Percentiles rank a stretch among this genome's conserved stretches.
These are phyloP conservation scores for Nasonia oneida DNA, from an alignment of 2,888 invertebrate species.

Conservation along the genomic window DNA sequence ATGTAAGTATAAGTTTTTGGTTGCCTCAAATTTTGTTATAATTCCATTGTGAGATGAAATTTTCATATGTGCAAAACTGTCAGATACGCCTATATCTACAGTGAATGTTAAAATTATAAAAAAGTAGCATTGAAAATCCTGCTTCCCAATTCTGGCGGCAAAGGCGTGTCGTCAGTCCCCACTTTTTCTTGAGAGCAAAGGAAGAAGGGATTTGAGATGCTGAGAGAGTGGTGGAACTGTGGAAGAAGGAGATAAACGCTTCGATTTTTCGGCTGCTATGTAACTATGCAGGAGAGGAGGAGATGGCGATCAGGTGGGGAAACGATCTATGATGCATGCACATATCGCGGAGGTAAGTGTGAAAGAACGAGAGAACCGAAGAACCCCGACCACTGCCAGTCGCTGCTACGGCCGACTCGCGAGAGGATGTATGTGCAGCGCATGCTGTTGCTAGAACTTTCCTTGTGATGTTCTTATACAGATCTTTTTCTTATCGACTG, in stretches of 20 bases:
- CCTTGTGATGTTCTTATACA: background rate
- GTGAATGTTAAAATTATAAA: background rate
- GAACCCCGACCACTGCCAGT: slow-evolving; percentile 10
- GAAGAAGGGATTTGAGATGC: background rate
- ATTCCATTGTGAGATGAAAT: too few relatives aligned
- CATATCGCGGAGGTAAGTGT: background rate
- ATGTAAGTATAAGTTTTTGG: too few relatives aligned
- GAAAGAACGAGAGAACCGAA: slow-evolving; percentile 28
- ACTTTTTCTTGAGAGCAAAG: background rate
- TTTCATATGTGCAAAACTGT: too few relatives aligned
- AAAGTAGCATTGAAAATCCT: background rate
- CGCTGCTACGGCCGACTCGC: background rate
- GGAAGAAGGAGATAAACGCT: slow-evolving; percentile 10
- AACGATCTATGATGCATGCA: background rate
- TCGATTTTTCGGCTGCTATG: slow-evolving; percentile 6
- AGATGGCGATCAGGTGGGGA: slow-evolving; percentile 26
- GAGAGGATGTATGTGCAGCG: slow-evolving; percentile 4
- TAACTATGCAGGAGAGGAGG: background rate
- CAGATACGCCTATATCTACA: too few relatives aligned
- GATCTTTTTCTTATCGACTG: too few relatives aligned
- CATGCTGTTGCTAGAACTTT: background rate
- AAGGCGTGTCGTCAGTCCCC: slow-evolving; percentile 30
- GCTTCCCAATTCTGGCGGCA: background rate
- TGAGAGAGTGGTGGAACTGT: background rate
- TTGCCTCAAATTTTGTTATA: too few relatives aligned